Percentiles rank a stretch among this genome's conserved stretches.
These are phyloP conservation scores for Karalla daura DNA, from an alignment of 2,797 vertebrate species.

Conservation along the genomic window DNA sequence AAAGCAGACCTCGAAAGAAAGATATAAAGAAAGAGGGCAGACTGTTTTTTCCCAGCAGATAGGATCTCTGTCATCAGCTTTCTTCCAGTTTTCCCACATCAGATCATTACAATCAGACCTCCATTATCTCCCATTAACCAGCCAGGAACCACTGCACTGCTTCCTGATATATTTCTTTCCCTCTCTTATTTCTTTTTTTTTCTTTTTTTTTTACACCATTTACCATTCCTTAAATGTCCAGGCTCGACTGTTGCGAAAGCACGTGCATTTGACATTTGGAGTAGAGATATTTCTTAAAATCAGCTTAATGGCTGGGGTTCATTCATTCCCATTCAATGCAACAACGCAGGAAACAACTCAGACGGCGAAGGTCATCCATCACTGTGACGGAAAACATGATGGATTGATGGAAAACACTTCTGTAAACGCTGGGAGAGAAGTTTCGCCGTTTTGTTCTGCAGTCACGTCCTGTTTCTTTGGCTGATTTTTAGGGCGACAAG, in stretches of 20 bases:
- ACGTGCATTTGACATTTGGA: constrained; percentile 23
- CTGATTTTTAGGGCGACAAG: neutral
- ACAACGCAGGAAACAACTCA: constrained; percentile 30
- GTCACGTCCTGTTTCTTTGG: neutral
- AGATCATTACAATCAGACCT: constrained; percentile 60
- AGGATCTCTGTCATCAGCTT: constrained; percentile 58
- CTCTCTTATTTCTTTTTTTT: neutral
- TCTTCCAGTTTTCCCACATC: constrained; percentile 58
- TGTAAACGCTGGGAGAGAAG: neutral
- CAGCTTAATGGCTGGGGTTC: constrained; percentile 13
- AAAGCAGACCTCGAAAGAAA: too few species aligned
- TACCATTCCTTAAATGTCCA: constrained; percentile 33
- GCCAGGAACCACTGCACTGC: constrained; percentile 47
- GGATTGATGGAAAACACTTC: neutral
- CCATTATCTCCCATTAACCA: constrained; percentile 60
- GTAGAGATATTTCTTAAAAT: constrained; percentile 24
- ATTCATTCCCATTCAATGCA: neutral
- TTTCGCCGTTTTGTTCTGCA: neutral
- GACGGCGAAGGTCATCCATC: constrained; percentile 35
- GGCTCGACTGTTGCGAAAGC: constrained; percentile 12
- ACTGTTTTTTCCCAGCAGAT: constrained; percentile 63
- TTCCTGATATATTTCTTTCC: constrained; percentile 2
- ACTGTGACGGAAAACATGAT: constrained; percentile 31
- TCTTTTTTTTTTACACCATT: too few species aligned
- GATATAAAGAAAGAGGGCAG: neutral